Evolutionary conservation across 2,888 invertebrate species (phyloP).

Genomic region (Melanchra persicariae): DNA sequence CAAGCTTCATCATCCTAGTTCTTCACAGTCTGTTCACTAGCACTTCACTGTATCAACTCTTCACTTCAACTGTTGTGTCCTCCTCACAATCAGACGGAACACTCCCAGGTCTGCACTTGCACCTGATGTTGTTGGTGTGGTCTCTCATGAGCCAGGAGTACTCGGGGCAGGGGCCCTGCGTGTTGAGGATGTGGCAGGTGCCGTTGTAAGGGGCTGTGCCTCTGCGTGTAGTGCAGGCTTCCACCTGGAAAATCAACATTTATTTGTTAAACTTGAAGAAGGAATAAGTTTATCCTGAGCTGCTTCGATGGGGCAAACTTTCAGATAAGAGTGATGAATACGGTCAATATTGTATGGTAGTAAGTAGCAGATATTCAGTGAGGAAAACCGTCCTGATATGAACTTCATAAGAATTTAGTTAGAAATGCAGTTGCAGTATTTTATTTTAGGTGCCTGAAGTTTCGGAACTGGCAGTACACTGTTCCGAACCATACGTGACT

Average conservation of each 20-base stretch:
- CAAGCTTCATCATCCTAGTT: background rate
- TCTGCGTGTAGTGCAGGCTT: conserved; percentile 90
- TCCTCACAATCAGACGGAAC: conserved; percentile 68
- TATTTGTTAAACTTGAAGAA: too few species aligned
- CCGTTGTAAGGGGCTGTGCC: conserved; percentile 92
- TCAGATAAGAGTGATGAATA: too few species aligned
- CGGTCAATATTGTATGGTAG: too few species aligned
- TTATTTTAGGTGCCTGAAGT: too few species aligned
- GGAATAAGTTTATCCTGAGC: too few species aligned
- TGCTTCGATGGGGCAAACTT: too few species aligned
- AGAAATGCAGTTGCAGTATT: too few species aligned
- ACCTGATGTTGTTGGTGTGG: conserved; percentile 86
- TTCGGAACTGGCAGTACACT: too few species aligned
- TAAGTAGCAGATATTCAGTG: too few species aligned
- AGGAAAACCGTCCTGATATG: too few species aligned
- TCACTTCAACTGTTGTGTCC: conserved; percentile 9
- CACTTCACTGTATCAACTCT: conserved; percentile 37
- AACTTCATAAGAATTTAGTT: too few species aligned
- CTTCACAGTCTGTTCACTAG: background rate
- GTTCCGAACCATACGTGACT: too few species aligned
- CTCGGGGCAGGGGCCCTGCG: conserved; percentile 94
- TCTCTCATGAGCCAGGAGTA: conserved; percentile 90
- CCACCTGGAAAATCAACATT: conserved; percentile 76
- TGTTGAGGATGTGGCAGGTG: conserved; percentile 94
- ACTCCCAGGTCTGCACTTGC: conserved; percentile 92